A percentile compares a stretch with the other conserved stretches of the same genome.
Evolutionary conservation across 1,140 invertebrate species (phyloP).

Genomic region (Formica selysi): DNA sequence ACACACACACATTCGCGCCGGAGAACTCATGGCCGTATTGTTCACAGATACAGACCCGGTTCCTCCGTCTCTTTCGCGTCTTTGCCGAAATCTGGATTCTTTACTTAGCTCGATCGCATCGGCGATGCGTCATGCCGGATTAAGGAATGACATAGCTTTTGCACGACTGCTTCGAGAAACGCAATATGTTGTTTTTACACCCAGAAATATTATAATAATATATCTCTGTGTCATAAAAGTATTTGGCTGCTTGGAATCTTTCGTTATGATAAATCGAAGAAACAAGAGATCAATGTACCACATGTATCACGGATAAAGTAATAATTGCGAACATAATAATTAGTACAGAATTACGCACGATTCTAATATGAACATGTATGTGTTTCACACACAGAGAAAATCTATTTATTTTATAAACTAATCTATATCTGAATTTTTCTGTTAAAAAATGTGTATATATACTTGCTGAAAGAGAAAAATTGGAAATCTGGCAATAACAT

Average conservation of each 20-base stretch:
- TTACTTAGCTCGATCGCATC: conserved; percentile 66
- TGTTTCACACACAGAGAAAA: too few relatives aligned
- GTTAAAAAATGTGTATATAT: background rate
- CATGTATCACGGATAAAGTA: too few relatives aligned
- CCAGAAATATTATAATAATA: conserved; percentile 68
- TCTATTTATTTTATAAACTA: background rate
- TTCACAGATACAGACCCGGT: background rate
- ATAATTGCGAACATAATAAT: too few relatives aligned
- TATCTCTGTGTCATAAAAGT: conserved; percentile 24
- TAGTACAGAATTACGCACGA: background rate
- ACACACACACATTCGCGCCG: background rate
- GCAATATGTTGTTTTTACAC: conserved; percentile 58
- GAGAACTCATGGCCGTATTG: background rate
- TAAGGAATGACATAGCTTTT: conserved; percentile 55
- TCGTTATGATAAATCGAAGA: conserved; percentile 66
- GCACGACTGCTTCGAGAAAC: conserved; percentile 55
- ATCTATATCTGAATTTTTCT: background rate
- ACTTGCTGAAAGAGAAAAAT: background rate
- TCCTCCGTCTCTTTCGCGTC: conserved; percentile 37
- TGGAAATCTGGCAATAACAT: background rate
- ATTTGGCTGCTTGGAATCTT: conserved; percentile 24
- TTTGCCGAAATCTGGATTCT: conserved; percentile 48
- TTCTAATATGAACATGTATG: background rate
- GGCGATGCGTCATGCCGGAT: conserved; percentile 69
- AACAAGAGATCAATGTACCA: background rate